Evolutionary conservation across 2,888 invertebrate genomes (phyloP).

Genomic region (Conistra vaccinii): DNA sequence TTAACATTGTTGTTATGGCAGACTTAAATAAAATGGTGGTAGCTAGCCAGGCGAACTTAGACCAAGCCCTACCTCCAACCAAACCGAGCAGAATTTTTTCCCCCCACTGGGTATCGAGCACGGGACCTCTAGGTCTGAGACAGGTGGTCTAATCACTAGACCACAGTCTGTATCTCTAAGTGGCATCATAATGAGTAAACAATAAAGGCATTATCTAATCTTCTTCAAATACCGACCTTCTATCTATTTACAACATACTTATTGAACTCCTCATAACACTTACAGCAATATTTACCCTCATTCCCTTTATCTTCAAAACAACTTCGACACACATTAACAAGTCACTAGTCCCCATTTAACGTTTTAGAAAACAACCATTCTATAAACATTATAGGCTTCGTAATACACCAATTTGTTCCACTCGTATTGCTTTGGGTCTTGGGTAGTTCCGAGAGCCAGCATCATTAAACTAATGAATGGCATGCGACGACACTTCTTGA

Average conservation of each 20-base stretch:
- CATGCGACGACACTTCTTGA: conserved; percentile 68
- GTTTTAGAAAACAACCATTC: conserved; percentile 59
- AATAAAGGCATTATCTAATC: conserved; percentile 6
- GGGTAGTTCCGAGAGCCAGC: conserved; percentile 51
- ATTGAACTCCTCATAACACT: neutral
- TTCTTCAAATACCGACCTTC: too few species aligned
- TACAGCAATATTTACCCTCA: conserved; percentile 17
- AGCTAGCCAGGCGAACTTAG: neutral
- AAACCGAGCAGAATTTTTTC: too few species aligned
- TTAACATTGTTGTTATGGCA: neutral
- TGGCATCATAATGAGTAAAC: neutral
- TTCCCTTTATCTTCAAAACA: conserved; percentile 31
- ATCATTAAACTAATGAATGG: conserved; percentile 68
- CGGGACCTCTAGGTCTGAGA: too few species aligned
- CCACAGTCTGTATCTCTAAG: neutral
- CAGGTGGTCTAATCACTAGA: too few species aligned
- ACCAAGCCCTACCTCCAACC: too few species aligned
- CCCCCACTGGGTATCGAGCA: too few species aligned
- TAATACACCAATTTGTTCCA: conserved; percentile 71
- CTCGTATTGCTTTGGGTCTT: conserved; percentile 68
- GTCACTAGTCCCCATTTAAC: conserved; percentile 45
- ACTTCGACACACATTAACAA: conserved; percentile 27
- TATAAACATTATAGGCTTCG: conserved; percentile 56
- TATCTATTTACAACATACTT: neutral
- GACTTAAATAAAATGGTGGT: neutral